These are phyloP conservation scores for Sisyra nigra DNA, from an alignment of 2,888 invertebrate species.

Conservation along the genomic window DNA sequence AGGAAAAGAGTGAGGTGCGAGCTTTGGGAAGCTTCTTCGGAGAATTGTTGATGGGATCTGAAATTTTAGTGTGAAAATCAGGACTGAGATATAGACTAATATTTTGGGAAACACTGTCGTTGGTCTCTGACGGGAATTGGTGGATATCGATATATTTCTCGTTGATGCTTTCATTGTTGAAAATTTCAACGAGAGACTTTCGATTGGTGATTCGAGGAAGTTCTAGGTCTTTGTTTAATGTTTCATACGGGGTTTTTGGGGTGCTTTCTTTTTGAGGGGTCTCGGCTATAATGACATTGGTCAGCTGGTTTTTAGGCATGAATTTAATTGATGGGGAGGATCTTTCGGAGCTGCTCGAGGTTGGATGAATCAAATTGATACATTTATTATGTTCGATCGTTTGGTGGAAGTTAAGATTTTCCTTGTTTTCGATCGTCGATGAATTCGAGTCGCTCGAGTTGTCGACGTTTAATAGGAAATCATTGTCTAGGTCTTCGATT, in stretches of 20 bases:
- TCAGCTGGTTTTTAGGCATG: neutral
- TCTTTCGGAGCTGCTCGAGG: neutral
- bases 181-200: constrained; percentile 19
- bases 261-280: constrained; percentile 18
- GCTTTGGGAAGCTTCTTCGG: constrained; percentile 1
- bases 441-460: neutral
- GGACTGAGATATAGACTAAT: too few species aligned
- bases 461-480: neutral
- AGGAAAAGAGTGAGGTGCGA: neutral
- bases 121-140: too few species aligned
- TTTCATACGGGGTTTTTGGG: constrained; percentile 25
- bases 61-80: too few species aligned
- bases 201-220: constrained; percentile 20
- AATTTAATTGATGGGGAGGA: neutral
- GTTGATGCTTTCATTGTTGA: constrained; percentile 12
- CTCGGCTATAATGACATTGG: constrained; percentile 11
- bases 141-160: constrained; percentile 11
- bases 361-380: neutral
- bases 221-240: constrained; percentile 17
- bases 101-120: too few species aligned
- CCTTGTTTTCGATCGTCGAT: neutral
- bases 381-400: neutral
- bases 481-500: constrained; percentile 2
- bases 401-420: neutral
- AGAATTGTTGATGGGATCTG: too few species aligned